Evolutionary conservation across 2,797 vertebrate genomes (phyloP).

Genomic region (Gila robusta): DNA sequence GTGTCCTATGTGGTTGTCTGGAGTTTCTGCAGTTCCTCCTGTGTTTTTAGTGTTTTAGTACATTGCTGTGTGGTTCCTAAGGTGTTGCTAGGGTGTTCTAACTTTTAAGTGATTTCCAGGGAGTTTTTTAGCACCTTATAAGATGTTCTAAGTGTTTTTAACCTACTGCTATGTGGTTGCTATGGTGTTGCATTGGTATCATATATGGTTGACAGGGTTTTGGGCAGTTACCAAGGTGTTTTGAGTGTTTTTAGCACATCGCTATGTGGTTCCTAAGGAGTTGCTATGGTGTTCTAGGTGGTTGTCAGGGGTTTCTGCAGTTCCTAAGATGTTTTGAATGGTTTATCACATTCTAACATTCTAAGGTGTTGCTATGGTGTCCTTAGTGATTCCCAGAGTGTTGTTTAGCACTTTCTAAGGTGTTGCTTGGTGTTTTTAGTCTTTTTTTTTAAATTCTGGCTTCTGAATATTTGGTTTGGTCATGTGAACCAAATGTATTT

Average conservation of each 20-base stretch:
- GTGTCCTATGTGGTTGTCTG: accelerated
- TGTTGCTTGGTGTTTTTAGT: background rate
- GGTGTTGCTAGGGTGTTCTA: background rate
- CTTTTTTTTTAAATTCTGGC: background rate
- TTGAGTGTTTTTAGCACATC: background rate
- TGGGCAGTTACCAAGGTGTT: too few relatives aligned
- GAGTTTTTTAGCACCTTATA: too few relatives aligned
- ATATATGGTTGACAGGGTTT: too few relatives aligned
- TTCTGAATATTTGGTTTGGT: background rate
- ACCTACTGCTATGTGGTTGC: too few relatives aligned
- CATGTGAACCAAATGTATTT: background rate
- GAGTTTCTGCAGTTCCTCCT: too few relatives aligned
- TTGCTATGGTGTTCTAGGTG: background rate
- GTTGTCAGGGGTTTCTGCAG: background rate
- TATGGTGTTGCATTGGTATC: too few relatives aligned
- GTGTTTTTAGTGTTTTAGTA: background rate
- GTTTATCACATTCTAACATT: background rate
- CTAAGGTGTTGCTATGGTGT: background rate
- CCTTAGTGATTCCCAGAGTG: background rate
- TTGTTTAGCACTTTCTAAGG: background rate
- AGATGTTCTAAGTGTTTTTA: too few relatives aligned
- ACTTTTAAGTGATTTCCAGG: too few relatives aligned
- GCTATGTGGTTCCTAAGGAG: background rate
- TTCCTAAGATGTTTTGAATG: too few relatives aligned
- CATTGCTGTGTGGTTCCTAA: background rate